Base-by-base conservation (phyloP, 30 jellyfish, hydroid and myxozoan species). In the Chironex yamaguchii region DNA sequence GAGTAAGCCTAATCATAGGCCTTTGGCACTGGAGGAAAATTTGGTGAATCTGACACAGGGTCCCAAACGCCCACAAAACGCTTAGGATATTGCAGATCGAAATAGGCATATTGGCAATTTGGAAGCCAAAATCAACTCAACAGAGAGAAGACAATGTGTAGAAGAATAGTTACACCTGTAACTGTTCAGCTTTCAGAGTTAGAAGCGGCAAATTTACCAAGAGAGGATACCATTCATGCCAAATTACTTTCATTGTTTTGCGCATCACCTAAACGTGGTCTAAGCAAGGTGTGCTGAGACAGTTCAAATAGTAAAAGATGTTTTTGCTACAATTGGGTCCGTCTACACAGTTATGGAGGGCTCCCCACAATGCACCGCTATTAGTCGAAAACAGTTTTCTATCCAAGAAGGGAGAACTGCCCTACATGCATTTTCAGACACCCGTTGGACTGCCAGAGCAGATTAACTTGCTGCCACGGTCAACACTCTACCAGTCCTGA, bases 361-460 rank as follows among this genome's bases (percentile, higher is more conserved):
- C 13, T 73, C 86, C 86, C 86, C 86, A 69, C 75, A 73, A 73
- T 76, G 86, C 82, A 36, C 36, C 12, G 86, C 82, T 13, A 26
- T 73, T 28, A 26, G 27, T 20, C 84, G 58, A 36, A 42, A 78
- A 32, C 27, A 9, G 26, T 62, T 26, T 54, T 12, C 29, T 21
- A 62, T 62, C 24, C 20, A 34, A 3, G 81, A 78, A 78, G 81
- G 90, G 21, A 62, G 42, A 33, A 78, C 68, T 1, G 84, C 90
- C 24, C 84, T 78, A 11, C 90, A 53, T 27, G 26, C 76, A 6
- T 31, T 78, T 13, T 78, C 90, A 78, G 90, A 78, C 49, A 62
- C 90, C 29, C 67, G 84, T 4, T 78, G 90, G 90, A 78, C 90
- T 9, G 90, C 90, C 12, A 31, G 84, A 36, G 58, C 49, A 25